Base-by-base conservation (phyloP, 2,797 vertebrate species). In the Leucoraja ocellata region DNA sequence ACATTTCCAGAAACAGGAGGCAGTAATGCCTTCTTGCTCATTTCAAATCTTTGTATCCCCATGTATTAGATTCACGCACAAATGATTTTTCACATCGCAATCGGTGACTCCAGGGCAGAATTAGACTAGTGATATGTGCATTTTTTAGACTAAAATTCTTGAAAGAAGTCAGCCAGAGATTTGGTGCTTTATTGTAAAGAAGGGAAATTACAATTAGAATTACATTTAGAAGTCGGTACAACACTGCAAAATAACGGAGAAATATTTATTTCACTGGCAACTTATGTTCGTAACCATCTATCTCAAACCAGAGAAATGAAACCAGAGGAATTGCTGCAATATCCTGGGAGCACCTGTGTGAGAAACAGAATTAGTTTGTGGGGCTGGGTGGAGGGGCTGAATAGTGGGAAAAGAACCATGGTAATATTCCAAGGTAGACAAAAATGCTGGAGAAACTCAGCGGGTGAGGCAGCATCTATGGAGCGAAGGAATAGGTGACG, bases 161-260 rank as follows among this genome's bases (percentile, higher is more conserved):
- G 98, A 94, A 99, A 99, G 97, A 97, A 98, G 96, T 98, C 98
- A 96, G 99, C 98, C 13, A 98, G 97, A 96, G 98, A 97, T 95
- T 99, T 98, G 96, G 98, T 98, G 95, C 98, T 99, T 96, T 99
- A 98, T 32, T 99, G 97, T 94, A 96, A 96, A 95, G 96, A 95
- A 96, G 94, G 95, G 96, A 94, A 93, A 54, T 91, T 91, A 65
- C 65, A 90, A 68, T 65, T 68, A 68, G n/a, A 36, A 90, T 71
- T 14, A 90, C 16, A 32, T 36, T 65, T 36, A 21, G n/a, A 90
- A 71, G 32, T 90, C 5, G 36, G 32, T 68, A 21, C 63, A 90
- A 46, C 23, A 8, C 32, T 28, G 21, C 32, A 90, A n/a, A 68
- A 71, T 90, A 65, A 84, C 61, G 11, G n/a, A 8, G 14, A 16